phyloP scores from a whole-genome alignment of 2,113 vertebrate species.

The Caranx ignobilis region DNA sequence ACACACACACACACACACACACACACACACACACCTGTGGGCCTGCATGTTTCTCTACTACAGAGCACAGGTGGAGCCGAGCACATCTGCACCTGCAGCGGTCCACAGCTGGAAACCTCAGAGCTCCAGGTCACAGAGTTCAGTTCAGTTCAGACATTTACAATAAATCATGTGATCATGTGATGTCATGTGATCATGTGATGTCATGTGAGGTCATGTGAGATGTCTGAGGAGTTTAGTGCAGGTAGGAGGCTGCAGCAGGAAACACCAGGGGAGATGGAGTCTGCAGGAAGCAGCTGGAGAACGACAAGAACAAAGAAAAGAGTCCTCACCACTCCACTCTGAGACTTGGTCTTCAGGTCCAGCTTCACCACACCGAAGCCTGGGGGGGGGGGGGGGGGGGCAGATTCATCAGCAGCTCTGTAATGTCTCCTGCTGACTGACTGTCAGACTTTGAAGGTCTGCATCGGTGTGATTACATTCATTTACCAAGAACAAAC shows the following conservation, averaged over 20 bases:
- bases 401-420: too few relatives aligned
- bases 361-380: constrained; percentile 96
- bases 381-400: constrained; percentile 79
- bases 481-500: too few relatives aligned
- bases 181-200: too few relatives aligned
- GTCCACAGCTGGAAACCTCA: constrained; percentile 18
- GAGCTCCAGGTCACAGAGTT: constrained; percentile 12
- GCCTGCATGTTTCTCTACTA: constrained; percentile 38
- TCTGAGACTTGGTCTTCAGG: constrained; percentile 95
- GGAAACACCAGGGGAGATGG: background rate
- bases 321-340: constrained; percentile 91
- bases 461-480: too few relatives aligned
- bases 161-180: too few relatives aligned
- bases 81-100: constrained; percentile 6
- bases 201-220: background rate
- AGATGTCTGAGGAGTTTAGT: background rate
- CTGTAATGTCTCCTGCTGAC: too few relatives aligned
- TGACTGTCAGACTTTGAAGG: too few relatives aligned
- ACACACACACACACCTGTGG: constrained; percentile 11
- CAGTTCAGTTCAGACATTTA: background rate
- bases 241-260: background rate
- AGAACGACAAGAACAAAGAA: background rate
- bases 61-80: constrained; percentile 30
- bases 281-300: background rate
- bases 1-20: constrained; percentile 13